Conservation (phyloP, 2,888 invertebrate species). For the Villa cingulata region DNA sequence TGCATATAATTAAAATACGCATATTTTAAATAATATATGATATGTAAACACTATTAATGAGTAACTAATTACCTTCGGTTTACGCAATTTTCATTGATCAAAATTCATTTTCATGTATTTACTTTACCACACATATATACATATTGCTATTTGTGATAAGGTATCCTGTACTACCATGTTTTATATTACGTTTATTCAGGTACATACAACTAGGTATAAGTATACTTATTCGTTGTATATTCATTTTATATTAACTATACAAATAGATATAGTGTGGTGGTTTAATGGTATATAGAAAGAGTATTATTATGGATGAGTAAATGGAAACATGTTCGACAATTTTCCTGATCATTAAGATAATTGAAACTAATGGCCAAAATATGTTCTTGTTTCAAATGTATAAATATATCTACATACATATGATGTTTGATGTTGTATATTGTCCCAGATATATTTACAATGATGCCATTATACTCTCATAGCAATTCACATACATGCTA, state of each 20-base stretch:
- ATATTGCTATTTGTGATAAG: too few relatives aligned
- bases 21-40: neutral
- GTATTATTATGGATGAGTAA: too few relatives aligned
- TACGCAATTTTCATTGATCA: conserved; percentile 4
- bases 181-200: neutral
- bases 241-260: too few relatives aligned
- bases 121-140: neutral
- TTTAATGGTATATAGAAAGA: too few relatives aligned
- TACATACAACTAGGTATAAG: neutral
- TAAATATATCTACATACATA: too few relatives aligned
- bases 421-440: neutral
- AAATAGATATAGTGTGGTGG: too few relatives aligned
- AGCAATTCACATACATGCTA: too few relatives aligned
- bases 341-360: conserved; percentile 9
- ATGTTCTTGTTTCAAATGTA: conserved; percentile 1
- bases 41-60: conserved; percentile 5
- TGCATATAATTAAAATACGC: conserved; percentile 2
- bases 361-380: conserved; percentile 13
- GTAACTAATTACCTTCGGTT: conserved; percentile 12
- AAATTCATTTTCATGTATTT: conserved; percentile 1
- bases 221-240: neutral
- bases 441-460: too few relatives aligned
- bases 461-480: too few relatives aligned
- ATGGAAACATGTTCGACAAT: conserved; percentile 5
- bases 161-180: too few relatives aligned